phyloP scores from a whole-genome alignment of 1,140 invertebrate genomes.

The Zaprionus kolodkinae region DNA sequence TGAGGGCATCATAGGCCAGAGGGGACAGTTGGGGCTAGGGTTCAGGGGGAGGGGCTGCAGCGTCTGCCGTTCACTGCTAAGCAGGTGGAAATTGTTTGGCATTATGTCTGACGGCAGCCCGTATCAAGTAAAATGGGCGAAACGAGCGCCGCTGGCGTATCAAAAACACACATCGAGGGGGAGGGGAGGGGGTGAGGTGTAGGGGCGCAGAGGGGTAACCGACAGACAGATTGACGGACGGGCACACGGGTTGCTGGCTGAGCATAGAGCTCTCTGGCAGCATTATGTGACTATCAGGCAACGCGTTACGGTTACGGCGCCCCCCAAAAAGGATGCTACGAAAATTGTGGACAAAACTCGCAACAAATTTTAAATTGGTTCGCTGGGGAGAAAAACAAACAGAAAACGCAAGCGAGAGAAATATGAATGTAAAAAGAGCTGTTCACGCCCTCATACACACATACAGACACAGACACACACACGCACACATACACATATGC shows the following conservation, averaged over 20 bases:
- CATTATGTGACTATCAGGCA: constrained; percentile 15
- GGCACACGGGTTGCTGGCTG: neutral
- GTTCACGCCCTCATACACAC: constrained; percentile 72
- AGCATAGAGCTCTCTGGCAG: neutral
- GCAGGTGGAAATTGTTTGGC: constrained; percentile 69
- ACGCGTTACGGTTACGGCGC: constrained; percentile 34
- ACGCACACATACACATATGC: constrained; percentile 59
- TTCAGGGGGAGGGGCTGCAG: neutral
- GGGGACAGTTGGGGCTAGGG: constrained; percentile 2
- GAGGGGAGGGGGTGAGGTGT: no score
- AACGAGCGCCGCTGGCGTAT: constrained; percentile 12
- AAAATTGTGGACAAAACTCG: constrained; percentile 64
- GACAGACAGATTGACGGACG: constrained; percentile 14
- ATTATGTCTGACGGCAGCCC: constrained; percentile 60
- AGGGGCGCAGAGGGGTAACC: neutral
- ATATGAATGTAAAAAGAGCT: constrained; percentile 76
- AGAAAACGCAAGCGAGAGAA: constrained; percentile 62
- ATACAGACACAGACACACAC: constrained; percentile 13
- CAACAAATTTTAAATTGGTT: constrained; percentile 83
- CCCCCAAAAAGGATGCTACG: constrained; percentile 61
- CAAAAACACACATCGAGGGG: constrained; percentile 3
- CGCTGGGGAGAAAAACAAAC: constrained; percentile 49
- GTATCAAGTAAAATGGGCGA: constrained; percentile 63
- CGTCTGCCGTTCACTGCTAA: constrained; percentile 41
- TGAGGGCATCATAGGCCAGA: constrained; percentile 37